Evolutionary conservation across 2,797 vertebrate species (phyloP).

Genomic region (Thalassophryne amazonica): DNA sequence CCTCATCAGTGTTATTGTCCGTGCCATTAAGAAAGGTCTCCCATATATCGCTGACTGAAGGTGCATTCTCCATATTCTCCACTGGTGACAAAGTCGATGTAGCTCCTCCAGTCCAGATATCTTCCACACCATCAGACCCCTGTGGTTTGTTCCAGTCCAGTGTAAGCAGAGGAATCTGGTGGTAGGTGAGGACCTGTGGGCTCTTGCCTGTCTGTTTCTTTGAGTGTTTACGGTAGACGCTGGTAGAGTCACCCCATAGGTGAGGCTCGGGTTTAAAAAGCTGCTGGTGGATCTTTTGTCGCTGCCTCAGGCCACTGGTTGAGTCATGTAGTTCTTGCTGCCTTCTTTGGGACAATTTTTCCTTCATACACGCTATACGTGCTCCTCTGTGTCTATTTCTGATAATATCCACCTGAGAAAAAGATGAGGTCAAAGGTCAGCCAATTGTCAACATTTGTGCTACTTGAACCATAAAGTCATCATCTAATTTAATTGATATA

Average conservation of each 20-base stretch:
- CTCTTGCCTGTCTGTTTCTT: constrained; percentile 33
- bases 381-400: constrained; percentile 50
- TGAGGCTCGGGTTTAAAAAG: constrained; percentile 6
- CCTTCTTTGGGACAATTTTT: constrained; percentile 43
- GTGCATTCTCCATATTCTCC: constrained; percentile 14
- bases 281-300: not conserved
- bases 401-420: constrained; percentile 67
- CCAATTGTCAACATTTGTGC: constrained; percentile 18
- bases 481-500: not conserved
- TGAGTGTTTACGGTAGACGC: constrained; percentile 17
- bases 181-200: constrained; percentile 61
- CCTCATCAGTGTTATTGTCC: constrained; percentile 21
- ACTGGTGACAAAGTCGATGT: constrained; percentile 20
- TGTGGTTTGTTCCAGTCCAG: constrained; percentile 62
- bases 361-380: constrained; percentile 50
- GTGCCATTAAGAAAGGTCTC: constrained; percentile 37
- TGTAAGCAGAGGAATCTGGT: constrained; percentile 70
- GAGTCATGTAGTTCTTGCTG: constrained; percentile 30
- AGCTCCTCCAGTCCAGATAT: constrained; percentile 28
- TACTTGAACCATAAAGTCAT: constrained; percentile 5
- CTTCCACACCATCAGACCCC: constrained; percentile 10
- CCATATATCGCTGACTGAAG: constrained; percentile 49
- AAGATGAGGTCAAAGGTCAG: constrained; percentile 32
- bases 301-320: constrained; percentile 1
- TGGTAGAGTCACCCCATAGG: constrained; percentile 14